These are phyloP conservation scores for Gallinago jamesoni DNA, from an alignment of 2,113 vertebrate genomes.

Conservation along the genomic window DNA sequence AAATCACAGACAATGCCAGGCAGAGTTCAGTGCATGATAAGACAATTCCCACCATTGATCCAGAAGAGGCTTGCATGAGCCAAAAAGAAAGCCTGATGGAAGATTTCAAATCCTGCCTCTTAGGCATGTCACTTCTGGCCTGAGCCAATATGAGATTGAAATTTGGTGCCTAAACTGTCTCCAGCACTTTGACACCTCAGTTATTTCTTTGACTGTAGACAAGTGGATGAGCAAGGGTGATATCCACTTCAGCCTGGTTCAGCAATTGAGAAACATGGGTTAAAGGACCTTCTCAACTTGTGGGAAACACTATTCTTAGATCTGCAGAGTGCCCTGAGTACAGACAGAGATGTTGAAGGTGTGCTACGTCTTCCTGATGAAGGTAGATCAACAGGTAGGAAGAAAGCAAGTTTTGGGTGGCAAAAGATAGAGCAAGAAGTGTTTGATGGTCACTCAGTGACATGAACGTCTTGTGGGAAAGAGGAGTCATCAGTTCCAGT, in stretches of 20 bases:
- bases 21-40: background rate
- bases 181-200: background rate
- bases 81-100: background rate
- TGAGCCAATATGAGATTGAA: background rate
- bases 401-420: background rate
- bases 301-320: background rate
- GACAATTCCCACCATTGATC: background rate
- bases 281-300: background rate
- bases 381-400: background rate
- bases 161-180: background rate
- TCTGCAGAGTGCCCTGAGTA: background rate
- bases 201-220: background rate
- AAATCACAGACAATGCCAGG: background rate
- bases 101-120: background rate
- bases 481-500: background rate
- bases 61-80: background rate
- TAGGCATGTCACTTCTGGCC: background rate
- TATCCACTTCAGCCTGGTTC: background rate
- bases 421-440: background rate
- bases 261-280: background rate
- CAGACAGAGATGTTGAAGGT: background rate
- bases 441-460: background rate
- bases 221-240: background rate
- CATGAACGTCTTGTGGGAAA: background rate
- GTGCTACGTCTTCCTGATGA: background rate